These are phyloP conservation scores for Homarus americanus DNA, from an alignment of 1,140 invertebrate species.

Conservation along the genomic window DNA sequence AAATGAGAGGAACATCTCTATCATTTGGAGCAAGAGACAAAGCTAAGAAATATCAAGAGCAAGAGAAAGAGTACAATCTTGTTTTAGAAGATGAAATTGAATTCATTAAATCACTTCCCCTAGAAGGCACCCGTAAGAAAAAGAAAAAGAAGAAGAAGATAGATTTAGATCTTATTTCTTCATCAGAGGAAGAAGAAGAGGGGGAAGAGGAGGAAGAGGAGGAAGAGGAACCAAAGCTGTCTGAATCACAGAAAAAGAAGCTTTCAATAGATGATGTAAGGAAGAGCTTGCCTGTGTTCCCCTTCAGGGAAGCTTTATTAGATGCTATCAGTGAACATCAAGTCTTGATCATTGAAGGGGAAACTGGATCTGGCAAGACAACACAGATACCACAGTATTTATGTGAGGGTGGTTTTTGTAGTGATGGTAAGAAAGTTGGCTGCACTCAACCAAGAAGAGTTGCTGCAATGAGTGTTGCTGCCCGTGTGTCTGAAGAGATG, in stretches of 20 bases:
- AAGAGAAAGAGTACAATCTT: constrained; percentile 92
- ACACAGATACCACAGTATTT: constrained; percentile 99
- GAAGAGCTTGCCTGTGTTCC: constrained; percentile 95
- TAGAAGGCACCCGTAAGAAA: constrained; percentile 85
- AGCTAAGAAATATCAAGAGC: constrained; percentile 76
- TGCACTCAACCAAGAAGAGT: constrained; percentile 88
- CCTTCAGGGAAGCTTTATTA: constrained; percentile 90
- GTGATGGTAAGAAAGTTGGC: constrained; percentile 88
- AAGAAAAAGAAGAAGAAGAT: constrained; percentile 72
- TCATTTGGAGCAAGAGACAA: constrained; percentile 96
- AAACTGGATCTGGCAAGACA: constrained; percentile 95
- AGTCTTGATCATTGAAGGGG: constrained; percentile 97
- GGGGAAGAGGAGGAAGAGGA: constrained; percentile 76
- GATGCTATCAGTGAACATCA: constrained; percentile 75
- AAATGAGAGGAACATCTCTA: constrained; percentile 94
- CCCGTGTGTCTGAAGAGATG: constrained; percentile 87
- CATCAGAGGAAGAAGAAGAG: constrained; percentile 76
- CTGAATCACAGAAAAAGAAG: constrained; percentile 87
- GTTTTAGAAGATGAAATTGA: constrained; percentile 98
- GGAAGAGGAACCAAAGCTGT: constrained; percentile 80
- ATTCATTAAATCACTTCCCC: constrained; percentile 95
- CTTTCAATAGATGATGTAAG: constrained; percentile 95
- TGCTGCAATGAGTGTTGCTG: constrained; percentile 89
- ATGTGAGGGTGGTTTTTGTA: constrained; percentile 92
- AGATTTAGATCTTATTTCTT: constrained; percentile 25